Conservation (phyloP, 2,797 vertebrate species). For the Hoplostethus atlanticus region DNA sequence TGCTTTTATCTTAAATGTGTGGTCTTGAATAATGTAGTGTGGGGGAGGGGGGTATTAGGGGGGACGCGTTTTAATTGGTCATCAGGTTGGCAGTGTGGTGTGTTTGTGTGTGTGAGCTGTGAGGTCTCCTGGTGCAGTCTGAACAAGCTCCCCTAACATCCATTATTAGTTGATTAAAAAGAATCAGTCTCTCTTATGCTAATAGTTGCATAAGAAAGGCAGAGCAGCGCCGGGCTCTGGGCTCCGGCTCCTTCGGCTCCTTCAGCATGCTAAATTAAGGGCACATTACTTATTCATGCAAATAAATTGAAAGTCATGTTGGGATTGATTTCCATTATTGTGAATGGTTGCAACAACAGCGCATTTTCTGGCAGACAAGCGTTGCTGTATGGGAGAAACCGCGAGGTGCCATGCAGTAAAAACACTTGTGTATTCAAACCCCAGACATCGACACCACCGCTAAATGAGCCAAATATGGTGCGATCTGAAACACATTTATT, state of each 20-base stretch:
- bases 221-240: conserved; percentile 33
- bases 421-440: conserved; percentile 2
- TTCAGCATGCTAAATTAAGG: conserved; percentile 78
- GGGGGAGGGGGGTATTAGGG: conserved; percentile 32
- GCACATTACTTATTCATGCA: conserved; percentile 84
- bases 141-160: conserved; percentile 81
- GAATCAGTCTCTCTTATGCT: conserved; percentile 80
- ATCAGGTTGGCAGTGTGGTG: conserved; percentile 60
- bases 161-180: conserved; percentile 85
- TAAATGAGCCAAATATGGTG: conserved; percentile 27
- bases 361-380: conserved; percentile 57
- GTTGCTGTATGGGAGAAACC: conserved; percentile 54
- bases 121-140: conserved; percentile 75
- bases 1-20: conserved; percentile 70
- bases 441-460: conserved; percentile 13
- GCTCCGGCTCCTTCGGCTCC: conserved; percentile 33
- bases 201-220: conserved; percentile 77
- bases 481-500: conserved; percentile 35
- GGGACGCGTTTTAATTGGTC: conserved; percentile 86
- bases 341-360: conserved; percentile 74
- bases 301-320: conserved; percentile 84
- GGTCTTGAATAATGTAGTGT: conserved; percentile 73
- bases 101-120: conserved; percentile 24
- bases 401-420: conserved; percentile 53
- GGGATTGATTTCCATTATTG: conserved; percentile 84